A percentile compares a stretch with the other conserved stretches of the same genome.
phyloP scores from a whole-genome alignment of 1,140 invertebrate species.

The Hypothenemus hampei region DNA sequence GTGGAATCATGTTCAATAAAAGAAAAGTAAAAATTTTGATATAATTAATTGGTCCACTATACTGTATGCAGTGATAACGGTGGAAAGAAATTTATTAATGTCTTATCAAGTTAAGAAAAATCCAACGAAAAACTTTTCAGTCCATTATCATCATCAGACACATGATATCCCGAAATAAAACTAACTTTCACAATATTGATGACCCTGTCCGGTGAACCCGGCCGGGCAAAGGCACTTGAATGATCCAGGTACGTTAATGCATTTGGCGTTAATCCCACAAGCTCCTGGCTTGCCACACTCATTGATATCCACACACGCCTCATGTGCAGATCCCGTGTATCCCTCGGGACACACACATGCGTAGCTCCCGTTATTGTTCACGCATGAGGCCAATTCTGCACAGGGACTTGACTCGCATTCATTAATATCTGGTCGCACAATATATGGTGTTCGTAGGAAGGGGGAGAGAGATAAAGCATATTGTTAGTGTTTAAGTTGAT shows the following conservation, averaged over 20 bases:
- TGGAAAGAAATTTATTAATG: too few relatives aligned
- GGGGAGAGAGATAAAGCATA: slow-evolving; percentile 4
- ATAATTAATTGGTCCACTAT: too few relatives aligned
- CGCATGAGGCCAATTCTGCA: slow-evolving; percentile 65
- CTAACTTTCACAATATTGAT: slow-evolving; percentile 74
- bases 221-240: slow-evolving; percentile 87
- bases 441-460: too few relatives aligned
- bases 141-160: too few relatives aligned
- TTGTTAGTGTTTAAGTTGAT: slow-evolving; percentile 13
- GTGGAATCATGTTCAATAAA: too few relatives aligned
- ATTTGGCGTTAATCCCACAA: slow-evolving; percentile 83
- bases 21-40: too few relatives aligned
- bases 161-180: slow-evolving; percentile 38
- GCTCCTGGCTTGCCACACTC: slow-evolving; percentile 61
- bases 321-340: slow-evolving; percentile 54
- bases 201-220: slow-evolving; percentile 72
- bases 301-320: slow-evolving; percentile 59
- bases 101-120: too few relatives aligned
- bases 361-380: slow-evolving; percentile 69
- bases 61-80: too few relatives aligned
- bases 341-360: slow-evolving; percentile 71
- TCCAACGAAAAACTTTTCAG: too few relatives aligned
- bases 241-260: slow-evolving; percentile 87
- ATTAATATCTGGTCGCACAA: slow-evolving; percentile 53
- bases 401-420: slow-evolving; percentile 61